Conservation (phyloP, 2,888 invertebrate species). For the Iphiclides podalirius region DNA sequence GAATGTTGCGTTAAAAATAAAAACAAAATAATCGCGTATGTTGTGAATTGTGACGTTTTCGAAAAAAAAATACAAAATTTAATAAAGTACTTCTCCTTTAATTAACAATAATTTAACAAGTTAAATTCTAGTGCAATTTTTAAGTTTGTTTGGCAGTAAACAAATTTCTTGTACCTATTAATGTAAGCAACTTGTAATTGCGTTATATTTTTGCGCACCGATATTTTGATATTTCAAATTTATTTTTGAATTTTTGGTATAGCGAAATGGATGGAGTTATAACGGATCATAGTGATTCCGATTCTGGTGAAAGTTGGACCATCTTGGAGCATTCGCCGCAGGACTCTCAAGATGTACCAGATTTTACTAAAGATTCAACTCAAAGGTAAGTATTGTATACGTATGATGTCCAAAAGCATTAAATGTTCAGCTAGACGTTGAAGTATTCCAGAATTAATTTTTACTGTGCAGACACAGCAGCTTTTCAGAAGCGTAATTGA, state of each 20-base stretch:
- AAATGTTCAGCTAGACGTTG: too few relatives aligned
- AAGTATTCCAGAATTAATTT: too few relatives aligned
- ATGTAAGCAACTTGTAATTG: constrained; percentile 17
- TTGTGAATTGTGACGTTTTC: constrained; percentile 40
- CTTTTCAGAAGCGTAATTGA: too few relatives aligned
- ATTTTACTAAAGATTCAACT: constrained; percentile 39
- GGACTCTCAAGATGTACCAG: constrained; percentile 48
- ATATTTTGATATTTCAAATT: constrained; percentile 13
- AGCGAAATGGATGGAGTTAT: constrained; percentile 57
- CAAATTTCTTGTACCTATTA: neutral
- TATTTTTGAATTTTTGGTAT: neutral
- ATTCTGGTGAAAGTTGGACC: constrained; percentile 76
- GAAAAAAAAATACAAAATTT: constrained; percentile 46
- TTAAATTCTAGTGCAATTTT: constrained; percentile 43
- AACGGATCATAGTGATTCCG: constrained; percentile 70
- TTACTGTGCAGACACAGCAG: too few relatives aligned
- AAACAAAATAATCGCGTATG: constrained; percentile 34
- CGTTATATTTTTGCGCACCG: constrained; percentile 8
- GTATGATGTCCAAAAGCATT: too few relatives aligned
- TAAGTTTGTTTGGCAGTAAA: constrained; percentile 5
- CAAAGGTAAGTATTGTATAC: too few relatives aligned
- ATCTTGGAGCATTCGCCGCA: constrained; percentile 55
- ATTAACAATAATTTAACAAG: constrained; percentile 36
- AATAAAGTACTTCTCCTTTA: constrained; percentile 43
- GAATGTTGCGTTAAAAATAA: constrained; percentile 24